Conservation (phyloP, 64 coral and sea anemone genomes). For the Pocillopora verrucosa region DNA sequence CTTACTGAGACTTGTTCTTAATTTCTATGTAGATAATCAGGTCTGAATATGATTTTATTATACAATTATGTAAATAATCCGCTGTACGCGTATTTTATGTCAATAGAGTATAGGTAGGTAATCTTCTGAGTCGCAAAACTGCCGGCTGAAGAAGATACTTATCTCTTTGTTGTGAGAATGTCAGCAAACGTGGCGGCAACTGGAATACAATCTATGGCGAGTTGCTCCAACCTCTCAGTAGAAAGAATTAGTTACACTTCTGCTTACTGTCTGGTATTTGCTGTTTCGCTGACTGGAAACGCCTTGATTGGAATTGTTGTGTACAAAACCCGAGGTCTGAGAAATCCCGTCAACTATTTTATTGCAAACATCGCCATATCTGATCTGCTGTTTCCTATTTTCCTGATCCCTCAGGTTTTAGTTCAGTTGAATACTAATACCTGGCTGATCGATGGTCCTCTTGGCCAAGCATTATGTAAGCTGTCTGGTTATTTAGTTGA, state of each 20-base stretch:
- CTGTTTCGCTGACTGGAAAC: neutral
- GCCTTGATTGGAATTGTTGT: neutral
- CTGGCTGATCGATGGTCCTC: neutral
- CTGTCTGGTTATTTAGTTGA: neutral
- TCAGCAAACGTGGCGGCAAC: neutral
- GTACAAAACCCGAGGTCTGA: neutral
- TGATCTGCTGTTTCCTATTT: constrained; percentile 9
- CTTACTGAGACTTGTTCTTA: no score
- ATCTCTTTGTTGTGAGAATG: neutral
- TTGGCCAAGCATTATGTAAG: neutral
- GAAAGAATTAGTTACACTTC: neutral
- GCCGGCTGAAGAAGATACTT: no score
- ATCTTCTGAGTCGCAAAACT: no score
- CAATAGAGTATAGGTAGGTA: no score
- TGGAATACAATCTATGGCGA: neutral
- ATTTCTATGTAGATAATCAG: no score
- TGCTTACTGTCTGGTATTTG: neutral
- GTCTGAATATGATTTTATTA: no score
- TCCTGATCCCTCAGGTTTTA: neutral
- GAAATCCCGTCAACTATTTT: neutral
- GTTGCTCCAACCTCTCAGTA: neutral
- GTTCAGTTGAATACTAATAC: neutral
- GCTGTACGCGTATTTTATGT: no score
- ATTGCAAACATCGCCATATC: constrained; percentile 14
- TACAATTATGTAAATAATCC: no score